Conservation (phyloP, 1,140 invertebrate genomes). For the Drosophila ficusphila region DNA sequence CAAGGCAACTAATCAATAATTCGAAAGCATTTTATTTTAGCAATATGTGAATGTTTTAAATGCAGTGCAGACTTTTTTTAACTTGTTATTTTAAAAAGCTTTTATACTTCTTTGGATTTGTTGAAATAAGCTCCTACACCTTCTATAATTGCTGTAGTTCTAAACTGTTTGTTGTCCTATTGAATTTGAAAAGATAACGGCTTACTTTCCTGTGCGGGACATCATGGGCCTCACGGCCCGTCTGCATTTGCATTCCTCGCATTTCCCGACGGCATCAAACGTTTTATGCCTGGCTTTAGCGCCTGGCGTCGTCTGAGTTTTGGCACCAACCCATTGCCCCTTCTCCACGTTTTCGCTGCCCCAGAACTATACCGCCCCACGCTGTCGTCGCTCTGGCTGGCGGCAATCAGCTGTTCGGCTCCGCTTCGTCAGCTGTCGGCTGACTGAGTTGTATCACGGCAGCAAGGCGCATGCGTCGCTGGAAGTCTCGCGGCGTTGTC, state of each 20-base stretch:
- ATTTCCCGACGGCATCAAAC: conserved; percentile 47
- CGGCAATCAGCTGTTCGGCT: conserved; percentile 70
- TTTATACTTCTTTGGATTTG: too few relatives aligned
- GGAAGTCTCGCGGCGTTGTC: conserved; percentile 58
- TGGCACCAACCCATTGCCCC: neutral
- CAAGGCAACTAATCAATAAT: conserved; percentile 24
- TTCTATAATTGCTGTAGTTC: too few relatives aligned
- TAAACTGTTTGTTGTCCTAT: conserved; percentile 1
- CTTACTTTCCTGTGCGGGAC: neutral
- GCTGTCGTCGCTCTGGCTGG: conserved; percentile 18
- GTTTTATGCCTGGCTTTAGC: conserved; percentile 2
- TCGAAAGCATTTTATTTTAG: conserved; percentile 1
- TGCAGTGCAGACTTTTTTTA: too few relatives aligned
- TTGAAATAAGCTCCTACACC: too few relatives aligned
- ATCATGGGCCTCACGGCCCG: conserved; percentile 5
- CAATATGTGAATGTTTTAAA: neutral
- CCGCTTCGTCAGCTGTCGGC: conserved; percentile 48
- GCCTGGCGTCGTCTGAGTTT: conserved; percentile 25
- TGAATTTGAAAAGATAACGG: conserved; percentile 27
- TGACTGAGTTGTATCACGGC: too few relatives aligned
- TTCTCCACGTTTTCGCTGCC: too few relatives aligned
- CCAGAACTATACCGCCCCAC: neutral
- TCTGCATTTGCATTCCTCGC: conserved; percentile 32
- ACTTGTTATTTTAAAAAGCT: too few relatives aligned
- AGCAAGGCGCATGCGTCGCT: conserved; percentile 63